Percentiles rank a stretch among this genome's conserved stretches.
These are phyloP conservation scores for Palythoa caribaeorum DNA, from an alignment of 92 coral and sea anemone genomes.

Conservation along the genomic window DNA sequence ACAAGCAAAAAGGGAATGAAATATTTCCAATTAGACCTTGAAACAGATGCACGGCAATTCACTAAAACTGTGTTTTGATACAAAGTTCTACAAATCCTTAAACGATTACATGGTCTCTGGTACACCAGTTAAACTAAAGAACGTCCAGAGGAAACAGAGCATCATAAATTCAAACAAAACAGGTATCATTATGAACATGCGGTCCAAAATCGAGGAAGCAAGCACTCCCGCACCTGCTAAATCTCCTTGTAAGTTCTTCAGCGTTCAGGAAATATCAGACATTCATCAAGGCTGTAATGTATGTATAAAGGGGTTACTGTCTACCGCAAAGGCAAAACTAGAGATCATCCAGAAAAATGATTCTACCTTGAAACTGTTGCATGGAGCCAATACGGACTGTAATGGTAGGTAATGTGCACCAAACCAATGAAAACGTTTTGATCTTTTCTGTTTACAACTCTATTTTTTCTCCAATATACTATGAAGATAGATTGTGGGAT, in stretches of 20 bases:
- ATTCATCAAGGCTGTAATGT: not conserved
- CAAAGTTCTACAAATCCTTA: not conserved
- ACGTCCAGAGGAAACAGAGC: too few species aligned
- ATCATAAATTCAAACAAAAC: not conserved
- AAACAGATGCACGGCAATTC: constrained; percentile 2
- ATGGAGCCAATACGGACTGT: not conserved
- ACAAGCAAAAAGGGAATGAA: not conserved
- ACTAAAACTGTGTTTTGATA: not conserved
- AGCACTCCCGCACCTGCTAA: not conserved
- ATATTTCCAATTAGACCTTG: not conserved
- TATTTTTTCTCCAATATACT: not conserved
- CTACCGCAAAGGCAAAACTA: not conserved
- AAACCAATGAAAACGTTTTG: not conserved
- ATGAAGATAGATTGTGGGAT: not conserved
- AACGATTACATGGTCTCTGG: not conserved
- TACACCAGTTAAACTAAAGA: too few species aligned
- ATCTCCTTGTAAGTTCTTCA: not conserved
- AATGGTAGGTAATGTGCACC: not conserved
- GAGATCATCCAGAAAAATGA: not conserved
- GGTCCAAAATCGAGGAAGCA: not conserved
- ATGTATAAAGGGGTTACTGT: not conserved
- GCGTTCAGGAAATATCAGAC: not conserved
- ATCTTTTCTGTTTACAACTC: constrained; percentile 1
- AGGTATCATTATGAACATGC: not conserved
- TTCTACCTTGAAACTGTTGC: constrained; percentile 5